A percentile compares a stretch with the other conserved stretches of the same genome.
Evolutionary conservation across 2,888 invertebrate species (phyloP).

Genomic region (Yponomeuta plumbellus): DNA sequence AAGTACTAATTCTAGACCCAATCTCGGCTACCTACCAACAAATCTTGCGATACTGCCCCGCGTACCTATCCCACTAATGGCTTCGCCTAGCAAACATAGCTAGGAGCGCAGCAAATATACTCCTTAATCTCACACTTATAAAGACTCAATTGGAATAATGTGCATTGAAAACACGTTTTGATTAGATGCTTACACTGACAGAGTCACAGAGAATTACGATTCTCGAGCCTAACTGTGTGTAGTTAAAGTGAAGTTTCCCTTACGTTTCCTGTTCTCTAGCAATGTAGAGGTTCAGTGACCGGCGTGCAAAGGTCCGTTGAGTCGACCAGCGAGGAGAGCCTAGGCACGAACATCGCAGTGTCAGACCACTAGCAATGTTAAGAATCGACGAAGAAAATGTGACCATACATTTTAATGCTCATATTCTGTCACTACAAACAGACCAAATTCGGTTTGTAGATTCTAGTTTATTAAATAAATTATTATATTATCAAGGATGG

Average conservation of each 20-base stretch:
- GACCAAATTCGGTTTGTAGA: no score
- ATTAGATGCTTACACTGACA: conserved; percentile 48
- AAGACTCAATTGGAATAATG: conserved; percentile 22
- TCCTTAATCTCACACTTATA: conserved; percentile 25
- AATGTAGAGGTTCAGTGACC: conserved; percentile 51
- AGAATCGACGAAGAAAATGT: no score
- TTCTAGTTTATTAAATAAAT: no score
- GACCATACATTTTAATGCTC: no score
- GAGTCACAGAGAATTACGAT: not conserved
- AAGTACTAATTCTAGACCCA: conserved; percentile 32
- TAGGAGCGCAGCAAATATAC: conserved; percentile 27
- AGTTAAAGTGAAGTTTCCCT: conserved; percentile 29
- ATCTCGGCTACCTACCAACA: conserved; percentile 48
- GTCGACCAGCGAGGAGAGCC: not conserved
- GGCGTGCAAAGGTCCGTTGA: conserved; percentile 23
- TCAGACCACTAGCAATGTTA: not conserved
- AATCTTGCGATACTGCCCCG: conserved; percentile 41
- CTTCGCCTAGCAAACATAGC: conserved; percentile 42
- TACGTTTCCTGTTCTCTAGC: conserved; percentile 35
- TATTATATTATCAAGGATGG: no score
- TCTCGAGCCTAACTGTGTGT: not conserved
- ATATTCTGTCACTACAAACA: no score
- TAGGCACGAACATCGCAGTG: not conserved
- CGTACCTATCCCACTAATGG: conserved; percentile 45
- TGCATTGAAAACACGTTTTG: conserved; percentile 48